Evolutionary conservation across 64 coral and sea anemone genomes (phyloP).

Genomic region (Porites lutea): DNA sequence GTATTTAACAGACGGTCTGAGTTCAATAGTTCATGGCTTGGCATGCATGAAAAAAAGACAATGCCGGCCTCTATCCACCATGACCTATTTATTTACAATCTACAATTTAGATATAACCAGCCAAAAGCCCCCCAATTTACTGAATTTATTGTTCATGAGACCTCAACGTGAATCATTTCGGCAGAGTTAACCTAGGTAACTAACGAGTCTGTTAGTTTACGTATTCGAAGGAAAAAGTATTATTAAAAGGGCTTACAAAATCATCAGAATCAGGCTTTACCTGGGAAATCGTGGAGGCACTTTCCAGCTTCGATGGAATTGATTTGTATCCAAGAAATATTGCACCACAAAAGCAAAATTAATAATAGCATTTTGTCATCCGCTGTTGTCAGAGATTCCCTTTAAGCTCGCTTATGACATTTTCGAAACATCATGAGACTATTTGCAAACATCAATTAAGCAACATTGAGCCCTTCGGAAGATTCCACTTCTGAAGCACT

Average conservation of each 20-base stretch:
- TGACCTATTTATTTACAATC: too few relatives aligned
- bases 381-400: neutral
- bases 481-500: neutral
- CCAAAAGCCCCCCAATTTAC: too few relatives aligned
- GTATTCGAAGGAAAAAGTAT: neutral
- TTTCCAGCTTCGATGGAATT: neutral
- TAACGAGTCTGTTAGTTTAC: neutral
- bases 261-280: neutral
- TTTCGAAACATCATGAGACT: neutral
- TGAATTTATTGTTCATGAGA: too few relatives aligned
- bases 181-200: too few relatives aligned
- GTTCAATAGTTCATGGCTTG: too few relatives aligned
- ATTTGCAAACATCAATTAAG: constrained; percentile 40
- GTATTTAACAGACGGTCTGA: too few relatives aligned
- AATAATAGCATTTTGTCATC: neutral
- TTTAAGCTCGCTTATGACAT: neutral
- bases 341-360: neutral
- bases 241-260: neutral
- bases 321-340: neutral
- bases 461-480: neutral
- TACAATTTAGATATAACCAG: too few relatives aligned
- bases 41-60: too few relatives aligned
- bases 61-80: too few relatives aligned
- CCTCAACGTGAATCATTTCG: too few relatives aligned
- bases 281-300: neutral